phyloP scores from a whole-genome alignment of 2,888 invertebrate species.

The Nudaria mundana region DNA sequence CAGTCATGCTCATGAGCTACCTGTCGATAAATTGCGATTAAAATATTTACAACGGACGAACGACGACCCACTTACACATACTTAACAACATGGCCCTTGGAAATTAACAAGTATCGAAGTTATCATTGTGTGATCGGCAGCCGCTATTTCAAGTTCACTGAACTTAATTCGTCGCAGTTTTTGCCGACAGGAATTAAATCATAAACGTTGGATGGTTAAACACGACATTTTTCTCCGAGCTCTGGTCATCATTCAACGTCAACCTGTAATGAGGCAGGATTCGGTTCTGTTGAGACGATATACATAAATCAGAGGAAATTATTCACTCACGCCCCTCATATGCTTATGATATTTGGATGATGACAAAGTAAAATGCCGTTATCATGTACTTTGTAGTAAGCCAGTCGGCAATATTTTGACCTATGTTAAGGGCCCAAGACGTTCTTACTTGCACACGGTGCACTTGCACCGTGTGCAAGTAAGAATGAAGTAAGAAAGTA shows the following conservation, averaged over 20 bases:
- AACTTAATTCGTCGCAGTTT: conserved; percentile 39
- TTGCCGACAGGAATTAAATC: conserved; percentile 62
- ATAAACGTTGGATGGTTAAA: conserved; percentile 60
- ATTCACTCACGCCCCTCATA: conserved; percentile 64
- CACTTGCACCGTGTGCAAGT: no score
- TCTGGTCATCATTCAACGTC: conserved; percentile 71
- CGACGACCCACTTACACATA: no score
- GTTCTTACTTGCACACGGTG: no score
- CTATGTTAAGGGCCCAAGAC: no score
- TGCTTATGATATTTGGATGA: conserved; percentile 41
- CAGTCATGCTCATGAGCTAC: background rate
- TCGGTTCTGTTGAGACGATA: conserved; percentile 49
- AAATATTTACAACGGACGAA: no score
- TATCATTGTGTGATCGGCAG: conserved; percentile 17
- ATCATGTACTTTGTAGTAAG: no score
- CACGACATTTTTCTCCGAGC: conserved; percentile 61
- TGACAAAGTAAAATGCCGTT: no score
- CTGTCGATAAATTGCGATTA: background rate
- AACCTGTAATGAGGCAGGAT: conserved; percentile 66
- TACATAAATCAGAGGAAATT: conserved; percentile 65
- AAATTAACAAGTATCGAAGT: conserved; percentile 21
- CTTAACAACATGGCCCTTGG: conserved; percentile 1
- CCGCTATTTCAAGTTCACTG: conserved; percentile 28
- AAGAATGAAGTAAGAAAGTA: no score
- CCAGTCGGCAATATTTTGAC: no score